phyloP scores from a whole-genome alignment of 2,888 invertebrate genomes.

The Tipula confusa region DNA sequence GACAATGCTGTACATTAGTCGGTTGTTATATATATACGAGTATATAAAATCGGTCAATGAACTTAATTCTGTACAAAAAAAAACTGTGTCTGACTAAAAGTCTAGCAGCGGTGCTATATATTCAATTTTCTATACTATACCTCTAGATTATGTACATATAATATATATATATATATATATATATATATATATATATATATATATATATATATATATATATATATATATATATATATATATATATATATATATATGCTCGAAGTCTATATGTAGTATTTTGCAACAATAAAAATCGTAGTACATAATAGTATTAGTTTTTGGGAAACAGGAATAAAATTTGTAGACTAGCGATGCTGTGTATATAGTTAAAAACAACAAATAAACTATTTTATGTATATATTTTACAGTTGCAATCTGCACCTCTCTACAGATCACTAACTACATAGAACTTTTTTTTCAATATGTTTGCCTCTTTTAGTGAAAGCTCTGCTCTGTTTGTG shows the following conservation, averaged over 20 bases:
- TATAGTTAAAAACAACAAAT: background rate
- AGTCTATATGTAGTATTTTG: background rate
- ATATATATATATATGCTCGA: background rate
- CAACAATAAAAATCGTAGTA: background rate
- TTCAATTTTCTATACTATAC: background rate
- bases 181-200: background rate
- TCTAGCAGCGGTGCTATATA: background rate
- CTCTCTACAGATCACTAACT: background rate
- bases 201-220: background rate
- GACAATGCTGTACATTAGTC: background rate
- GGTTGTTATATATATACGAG: too few species aligned
- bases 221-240: background rate
- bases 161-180: background rate
- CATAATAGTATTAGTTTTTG: conserved; percentile 1
- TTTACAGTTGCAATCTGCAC: background rate
- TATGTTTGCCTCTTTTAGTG: background rate
- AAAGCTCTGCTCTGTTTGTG: background rate
- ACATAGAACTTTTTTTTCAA: background rate
- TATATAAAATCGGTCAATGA: background rate
- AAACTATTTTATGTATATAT: background rate
- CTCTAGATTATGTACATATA: too few species aligned
- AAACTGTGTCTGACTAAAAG: background rate
- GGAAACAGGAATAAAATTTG: background rate
- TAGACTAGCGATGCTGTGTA: background rate
- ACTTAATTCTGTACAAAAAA: background rate